Evolutionary conservation across 2,113 vertebrate species (phyloP).

Genomic region (Amblyopsis rosae): DNA sequence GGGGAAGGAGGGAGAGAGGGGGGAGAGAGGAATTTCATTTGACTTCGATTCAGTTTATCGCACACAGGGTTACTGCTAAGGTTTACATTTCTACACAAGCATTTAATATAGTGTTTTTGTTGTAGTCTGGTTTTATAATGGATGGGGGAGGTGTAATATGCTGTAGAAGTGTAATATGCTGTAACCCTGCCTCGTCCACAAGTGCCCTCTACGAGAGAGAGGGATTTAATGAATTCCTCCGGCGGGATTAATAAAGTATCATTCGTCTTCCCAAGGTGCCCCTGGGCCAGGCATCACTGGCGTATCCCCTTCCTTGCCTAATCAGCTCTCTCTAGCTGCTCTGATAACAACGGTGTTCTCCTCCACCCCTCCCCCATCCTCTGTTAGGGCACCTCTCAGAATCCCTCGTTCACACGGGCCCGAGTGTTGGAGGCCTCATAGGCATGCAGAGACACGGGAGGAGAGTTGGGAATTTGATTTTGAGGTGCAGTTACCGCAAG

Average conservation of each 20-base stretch:
- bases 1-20: background rate
- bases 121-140: too few species aligned
- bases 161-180: constrained; percentile 51
- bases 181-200: constrained; percentile 52
- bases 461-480: too few species aligned
- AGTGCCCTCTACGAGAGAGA: constrained; percentile 37
- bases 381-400: too few species aligned
- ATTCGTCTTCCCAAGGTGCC: constrained; percentile 58
- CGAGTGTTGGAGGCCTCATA: too few species aligned
- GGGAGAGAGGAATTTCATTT: background rate
- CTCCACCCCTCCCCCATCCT: too few species aligned
- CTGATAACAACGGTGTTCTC: background rate
- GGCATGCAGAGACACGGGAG: too few species aligned
- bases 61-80: too few species aligned
- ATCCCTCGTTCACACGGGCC: too few species aligned
- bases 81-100: too few species aligned
- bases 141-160: constrained; percentile 36
- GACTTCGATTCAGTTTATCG: too few species aligned
- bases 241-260: constrained; percentile 62
- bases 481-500: too few species aligned
- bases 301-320: constrained; percentile 34
- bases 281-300: constrained; percentile 43
- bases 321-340: constrained; percentile 27
- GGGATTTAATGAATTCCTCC: constrained; percentile 61
- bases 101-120: too few species aligned